Conservation (phyloP, 2,113 vertebrate species). For the Cettia cetti region DNA sequence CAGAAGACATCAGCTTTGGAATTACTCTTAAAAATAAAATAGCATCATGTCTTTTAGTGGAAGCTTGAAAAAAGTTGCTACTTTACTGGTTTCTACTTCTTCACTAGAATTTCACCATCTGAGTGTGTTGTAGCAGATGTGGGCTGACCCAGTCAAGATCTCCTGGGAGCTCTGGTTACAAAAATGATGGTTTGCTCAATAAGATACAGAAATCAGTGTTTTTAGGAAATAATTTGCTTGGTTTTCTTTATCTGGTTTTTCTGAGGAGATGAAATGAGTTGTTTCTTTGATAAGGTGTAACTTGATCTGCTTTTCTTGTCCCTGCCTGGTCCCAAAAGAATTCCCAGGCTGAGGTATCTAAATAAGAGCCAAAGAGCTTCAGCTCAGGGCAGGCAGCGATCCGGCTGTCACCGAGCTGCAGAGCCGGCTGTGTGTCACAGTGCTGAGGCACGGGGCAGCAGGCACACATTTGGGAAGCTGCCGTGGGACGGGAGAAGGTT, state of each 20-base stretch:
- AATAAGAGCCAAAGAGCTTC: not conserved
- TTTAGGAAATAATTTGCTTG: not conserved
- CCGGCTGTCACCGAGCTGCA: not conserved
- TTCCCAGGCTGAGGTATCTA: rapidly evolving
- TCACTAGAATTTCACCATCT: not conserved
- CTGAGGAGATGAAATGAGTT: not conserved
- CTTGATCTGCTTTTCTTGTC: not conserved
- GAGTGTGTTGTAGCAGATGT: not conserved
- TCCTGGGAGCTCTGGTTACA: not conserved
- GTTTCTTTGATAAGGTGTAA: not conserved
- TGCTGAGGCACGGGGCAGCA: not conserved
- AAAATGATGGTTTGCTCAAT: not conserved
- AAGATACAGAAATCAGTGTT: not conserved
- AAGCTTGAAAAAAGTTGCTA: not conserved
- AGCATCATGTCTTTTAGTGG: not conserved
- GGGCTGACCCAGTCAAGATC: not conserved
- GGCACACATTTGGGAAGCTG: not conserved
- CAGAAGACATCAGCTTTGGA: not conserved
- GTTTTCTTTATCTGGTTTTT: not conserved
- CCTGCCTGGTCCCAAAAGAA: not conserved
- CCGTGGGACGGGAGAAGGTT: not conserved
- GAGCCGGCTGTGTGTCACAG: not conserved
- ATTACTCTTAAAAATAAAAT: not conserved
- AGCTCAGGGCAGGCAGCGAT: not conserved
- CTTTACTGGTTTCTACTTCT: not conserved